phyloP scores from a whole-genome alignment of 2,888 invertebrate genomes.

The Stegophylla sp. region DNA sequence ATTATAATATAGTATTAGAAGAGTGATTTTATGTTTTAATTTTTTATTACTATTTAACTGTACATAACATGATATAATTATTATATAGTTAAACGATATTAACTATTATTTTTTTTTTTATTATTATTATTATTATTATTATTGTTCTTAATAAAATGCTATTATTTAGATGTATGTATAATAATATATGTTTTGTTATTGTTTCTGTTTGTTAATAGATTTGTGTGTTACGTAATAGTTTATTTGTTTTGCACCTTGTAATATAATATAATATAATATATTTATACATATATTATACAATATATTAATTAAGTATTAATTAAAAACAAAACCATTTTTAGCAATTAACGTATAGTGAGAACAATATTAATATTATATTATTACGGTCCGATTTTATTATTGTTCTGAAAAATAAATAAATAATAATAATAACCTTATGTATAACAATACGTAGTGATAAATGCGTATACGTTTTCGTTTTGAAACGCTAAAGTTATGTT shows the following conservation, averaged over 20 bases:
- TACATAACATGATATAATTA: background rate
- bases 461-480: background rate
- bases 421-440: background rate
- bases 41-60: background rate
- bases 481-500: constrained; percentile 1
- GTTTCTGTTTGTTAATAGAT: constrained; percentile 56
- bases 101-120: background rate
- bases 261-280: background rate
- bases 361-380: background rate
- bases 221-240: constrained; percentile 46
- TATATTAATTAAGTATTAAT: background rate
- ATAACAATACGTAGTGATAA: background rate
- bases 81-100: background rate
- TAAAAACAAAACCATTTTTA: background rate
- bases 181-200: constrained; percentile 43
- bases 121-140: background rate
- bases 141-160: background rate
- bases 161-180: constrained; percentile 34
- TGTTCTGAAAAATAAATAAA: background rate
- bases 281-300: background rate
- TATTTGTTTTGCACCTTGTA: constrained; percentile 31
- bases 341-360: background rate
- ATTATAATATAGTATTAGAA: background rate
- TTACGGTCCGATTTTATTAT: background rate
- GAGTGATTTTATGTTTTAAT: background rate